Percentiles rank a stretch among this genome's conserved stretches.
phyloP scores from a whole-genome alignment of 1,140 invertebrate genomes.

The Drosophila hydei region DNA sequence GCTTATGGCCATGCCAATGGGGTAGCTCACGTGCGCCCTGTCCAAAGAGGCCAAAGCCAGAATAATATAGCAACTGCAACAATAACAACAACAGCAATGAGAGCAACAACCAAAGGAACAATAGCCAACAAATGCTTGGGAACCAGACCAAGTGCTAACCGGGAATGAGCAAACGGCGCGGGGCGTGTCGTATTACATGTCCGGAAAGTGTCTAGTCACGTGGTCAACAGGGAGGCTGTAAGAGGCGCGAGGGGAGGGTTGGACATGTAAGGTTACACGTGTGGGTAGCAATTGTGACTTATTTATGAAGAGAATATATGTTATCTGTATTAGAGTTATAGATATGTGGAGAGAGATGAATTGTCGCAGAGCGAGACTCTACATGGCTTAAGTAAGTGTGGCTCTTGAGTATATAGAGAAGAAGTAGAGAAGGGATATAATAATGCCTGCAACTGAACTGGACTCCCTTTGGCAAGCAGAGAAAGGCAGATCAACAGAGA shows the following conservation, averaged over 20 bases:
- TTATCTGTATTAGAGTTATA: too few species aligned
- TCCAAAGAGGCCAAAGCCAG: slow-evolving; percentile 47
- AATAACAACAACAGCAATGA: slow-evolving; percentile 33
- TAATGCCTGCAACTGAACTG: too few species aligned
- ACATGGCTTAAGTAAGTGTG: too few species aligned
- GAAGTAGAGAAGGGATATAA: too few species aligned
- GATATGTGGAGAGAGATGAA: too few species aligned
- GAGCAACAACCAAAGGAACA: slow-evolving; percentile 22
- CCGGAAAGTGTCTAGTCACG: slow-evolving; percentile 43
- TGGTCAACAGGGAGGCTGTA: slow-evolving; percentile 27
- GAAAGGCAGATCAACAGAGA: too few species aligned
- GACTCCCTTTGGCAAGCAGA: too few species aligned
- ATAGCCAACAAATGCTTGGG: slow-evolving; percentile 44
- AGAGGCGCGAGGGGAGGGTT: not conserved
- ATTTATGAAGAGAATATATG: slow-evolving; percentile 18
- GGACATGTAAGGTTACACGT: too few species aligned
- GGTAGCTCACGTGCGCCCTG: slow-evolving; percentile 39
- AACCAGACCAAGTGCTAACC: slow-evolving; percentile 48
- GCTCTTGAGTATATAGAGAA: too few species aligned
- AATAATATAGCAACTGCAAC: slow-evolving; percentile 17
- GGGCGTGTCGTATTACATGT: slow-evolving; percentile 48
- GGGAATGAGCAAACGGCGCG: slow-evolving; percentile 47
- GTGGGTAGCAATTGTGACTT: slow-evolving; percentile 28
- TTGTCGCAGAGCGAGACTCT: too few species aligned
- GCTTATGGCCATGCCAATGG: slow-evolving; percentile 45